These are phyloP conservation scores for Oxyruncus cristatus DNA, from an alignment of 2,113 vertebrate species.

Conservation along the genomic window DNA sequence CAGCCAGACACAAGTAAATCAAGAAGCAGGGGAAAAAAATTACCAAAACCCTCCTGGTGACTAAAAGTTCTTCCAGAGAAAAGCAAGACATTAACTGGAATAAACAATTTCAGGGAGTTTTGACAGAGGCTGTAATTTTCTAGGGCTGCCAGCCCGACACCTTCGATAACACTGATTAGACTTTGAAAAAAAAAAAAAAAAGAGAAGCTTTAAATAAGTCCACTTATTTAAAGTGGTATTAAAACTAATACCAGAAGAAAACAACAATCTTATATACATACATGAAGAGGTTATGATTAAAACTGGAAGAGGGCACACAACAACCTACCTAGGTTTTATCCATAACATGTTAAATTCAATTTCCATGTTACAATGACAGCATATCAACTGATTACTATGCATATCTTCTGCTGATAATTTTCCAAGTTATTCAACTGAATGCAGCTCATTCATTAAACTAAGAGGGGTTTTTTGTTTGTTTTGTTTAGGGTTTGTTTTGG, in stretches of 20 bases:
- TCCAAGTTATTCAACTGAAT: neutral
- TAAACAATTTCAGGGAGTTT: neutral
- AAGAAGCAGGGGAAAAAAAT: rapidly evolving
- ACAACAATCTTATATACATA: neutral
- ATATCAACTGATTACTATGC: neutral
- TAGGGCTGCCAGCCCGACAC: neutral
- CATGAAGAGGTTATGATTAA: neutral
- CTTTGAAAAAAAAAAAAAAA: neutral
- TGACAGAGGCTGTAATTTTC: neutral
- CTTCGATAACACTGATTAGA: neutral
- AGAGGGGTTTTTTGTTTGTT: neutral
- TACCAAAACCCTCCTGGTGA: neutral
- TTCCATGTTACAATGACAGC: neutral
- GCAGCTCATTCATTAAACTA: neutral
- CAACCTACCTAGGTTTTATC: neutral
- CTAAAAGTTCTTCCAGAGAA: neutral
- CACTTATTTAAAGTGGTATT: neutral
- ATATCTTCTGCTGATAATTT: neutral
- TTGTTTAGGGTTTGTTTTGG: neutral
- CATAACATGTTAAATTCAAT: neutral
- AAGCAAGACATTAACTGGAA: neutral
- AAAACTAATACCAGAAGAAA: neutral
- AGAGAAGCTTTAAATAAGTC: neutral
- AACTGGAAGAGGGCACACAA: neutral
- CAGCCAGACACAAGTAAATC: neutral